Evolutionary conservation across 2,113 vertebrate genomes (phyloP).

Genomic region (Tachuris rubrigastra): DNA sequence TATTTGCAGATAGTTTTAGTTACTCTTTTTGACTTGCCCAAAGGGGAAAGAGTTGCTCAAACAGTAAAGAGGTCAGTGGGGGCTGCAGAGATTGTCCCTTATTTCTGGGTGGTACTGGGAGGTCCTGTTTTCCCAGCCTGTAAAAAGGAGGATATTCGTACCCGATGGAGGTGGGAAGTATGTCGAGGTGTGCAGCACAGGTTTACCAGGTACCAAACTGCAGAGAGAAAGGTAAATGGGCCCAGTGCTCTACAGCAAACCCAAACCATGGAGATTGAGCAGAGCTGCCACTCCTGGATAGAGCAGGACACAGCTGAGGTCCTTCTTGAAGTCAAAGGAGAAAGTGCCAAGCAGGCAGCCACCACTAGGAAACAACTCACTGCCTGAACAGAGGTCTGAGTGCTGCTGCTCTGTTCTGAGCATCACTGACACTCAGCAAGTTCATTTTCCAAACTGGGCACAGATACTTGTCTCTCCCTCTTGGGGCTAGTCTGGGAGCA

Average conservation of each 20-base stretch:
- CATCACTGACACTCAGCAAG: not conserved
- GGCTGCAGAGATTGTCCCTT: not conserved
- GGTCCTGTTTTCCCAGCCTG: not conserved
- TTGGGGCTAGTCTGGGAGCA: not conserved
- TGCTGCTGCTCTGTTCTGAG: not conserved
- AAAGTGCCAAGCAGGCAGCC: not conserved
- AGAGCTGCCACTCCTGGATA: not conserved
- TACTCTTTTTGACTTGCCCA: not conserved
- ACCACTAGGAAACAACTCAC: fast-evolving
- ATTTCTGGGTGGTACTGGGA: not conserved
- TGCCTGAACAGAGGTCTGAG: not conserved
- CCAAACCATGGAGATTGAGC: not conserved
- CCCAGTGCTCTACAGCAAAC: not conserved
- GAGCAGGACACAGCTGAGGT: not conserved
- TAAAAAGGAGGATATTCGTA: not conserved
- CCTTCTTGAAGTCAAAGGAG: not conserved
- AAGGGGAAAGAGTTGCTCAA: not conserved
- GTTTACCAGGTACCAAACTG: not conserved
- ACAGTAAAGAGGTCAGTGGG: not conserved
- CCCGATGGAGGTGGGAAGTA: not conserved
- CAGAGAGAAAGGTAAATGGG: not conserved
- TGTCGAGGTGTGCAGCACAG: not conserved
- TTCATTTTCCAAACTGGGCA: not conserved
- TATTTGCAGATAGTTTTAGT: not conserved
- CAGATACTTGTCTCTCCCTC: not conserved